These are phyloP conservation scores for Toxonevra muliebris DNA, from an alignment of 2,888 invertebrate species.

Conservation along the genomic window DNA sequence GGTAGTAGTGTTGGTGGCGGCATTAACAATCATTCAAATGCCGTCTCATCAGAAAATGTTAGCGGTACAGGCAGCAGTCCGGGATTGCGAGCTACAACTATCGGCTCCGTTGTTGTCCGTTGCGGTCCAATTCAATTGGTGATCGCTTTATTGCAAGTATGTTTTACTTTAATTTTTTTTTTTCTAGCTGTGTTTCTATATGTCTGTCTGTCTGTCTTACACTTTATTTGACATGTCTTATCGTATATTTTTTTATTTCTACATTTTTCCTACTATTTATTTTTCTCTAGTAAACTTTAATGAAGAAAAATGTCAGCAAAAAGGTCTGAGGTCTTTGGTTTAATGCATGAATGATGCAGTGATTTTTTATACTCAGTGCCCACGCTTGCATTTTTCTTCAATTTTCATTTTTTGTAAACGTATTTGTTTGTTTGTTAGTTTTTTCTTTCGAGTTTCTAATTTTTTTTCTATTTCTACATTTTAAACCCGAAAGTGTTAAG, in stretches of 20 bases:
- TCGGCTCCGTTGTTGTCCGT: constrained; percentile 90
- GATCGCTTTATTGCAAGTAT: constrained; percentile 87
- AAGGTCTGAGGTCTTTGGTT: neutral
- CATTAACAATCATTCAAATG: constrained; percentile 9
- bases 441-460: neutral
- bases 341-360: neutral
- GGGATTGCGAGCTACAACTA: constrained; percentile 75
- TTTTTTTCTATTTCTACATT: constrained; percentile 20
- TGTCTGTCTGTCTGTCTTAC: neutral
- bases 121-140: constrained; percentile 87
- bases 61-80: constrained; percentile 31
- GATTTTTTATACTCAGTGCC: neutral
- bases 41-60: constrained; percentile 22
- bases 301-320: constrained; percentile 14
- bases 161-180: constrained; percentile 40
- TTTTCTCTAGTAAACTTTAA: constrained; percentile 4
- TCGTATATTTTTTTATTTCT: neutral
- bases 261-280: neutral
- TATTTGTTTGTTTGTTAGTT: no score
- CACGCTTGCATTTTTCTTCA: neutral
- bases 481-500: constrained; percentile 17
- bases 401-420: neutral
- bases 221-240: neutral
- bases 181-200: neutral
- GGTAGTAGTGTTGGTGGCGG: constrained; percentile 21